Conservation (phyloP, 2,888 invertebrate species). For the Limulus polyphemus region DNA sequence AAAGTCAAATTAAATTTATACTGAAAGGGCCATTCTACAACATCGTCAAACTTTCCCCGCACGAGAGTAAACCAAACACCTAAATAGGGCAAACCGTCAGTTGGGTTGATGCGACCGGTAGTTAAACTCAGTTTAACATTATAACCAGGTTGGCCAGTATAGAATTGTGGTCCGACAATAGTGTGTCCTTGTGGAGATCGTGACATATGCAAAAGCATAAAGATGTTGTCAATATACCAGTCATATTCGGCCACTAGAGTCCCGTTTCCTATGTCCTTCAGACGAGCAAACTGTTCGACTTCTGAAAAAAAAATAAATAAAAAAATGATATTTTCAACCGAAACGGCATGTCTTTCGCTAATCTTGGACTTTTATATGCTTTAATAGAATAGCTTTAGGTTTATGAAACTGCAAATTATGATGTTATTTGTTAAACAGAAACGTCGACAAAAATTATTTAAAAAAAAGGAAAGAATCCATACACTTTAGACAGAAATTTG, state of each 20-base stretch:
- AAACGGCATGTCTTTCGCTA: no score
- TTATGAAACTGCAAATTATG: no score
- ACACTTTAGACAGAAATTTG: no score
- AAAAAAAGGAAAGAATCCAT: no score
- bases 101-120: conserved; percentile 8
- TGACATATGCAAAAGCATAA: conserved; percentile 8
- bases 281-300: conserved; percentile 5
- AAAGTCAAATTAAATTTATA: conserved; percentile 19
- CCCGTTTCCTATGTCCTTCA: conserved; percentile 13
- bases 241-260: conserved; percentile 14
- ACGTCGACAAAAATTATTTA: no score
- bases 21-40: conserved; percentile 24
- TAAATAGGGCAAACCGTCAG: conserved; percentile 15
- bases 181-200: conserved; percentile 10
- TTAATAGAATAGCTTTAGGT: no score
- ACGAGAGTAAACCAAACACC: conserved; percentile 23
- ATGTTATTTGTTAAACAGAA: no score
- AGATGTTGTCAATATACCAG: conserved; percentile 12
- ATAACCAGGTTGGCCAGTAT: conserved; percentile 18
- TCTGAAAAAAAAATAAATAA: conserved; percentile 1
- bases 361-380: no score
- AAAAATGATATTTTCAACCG: not conserved
- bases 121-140: conserved; percentile 11
- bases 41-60: conserved; percentile 19
- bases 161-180: conserved; percentile 15